Base-by-base conservation (phyloP, 2,113 vertebrate genomes). In the Apistogramma diplotaenia region DNA sequence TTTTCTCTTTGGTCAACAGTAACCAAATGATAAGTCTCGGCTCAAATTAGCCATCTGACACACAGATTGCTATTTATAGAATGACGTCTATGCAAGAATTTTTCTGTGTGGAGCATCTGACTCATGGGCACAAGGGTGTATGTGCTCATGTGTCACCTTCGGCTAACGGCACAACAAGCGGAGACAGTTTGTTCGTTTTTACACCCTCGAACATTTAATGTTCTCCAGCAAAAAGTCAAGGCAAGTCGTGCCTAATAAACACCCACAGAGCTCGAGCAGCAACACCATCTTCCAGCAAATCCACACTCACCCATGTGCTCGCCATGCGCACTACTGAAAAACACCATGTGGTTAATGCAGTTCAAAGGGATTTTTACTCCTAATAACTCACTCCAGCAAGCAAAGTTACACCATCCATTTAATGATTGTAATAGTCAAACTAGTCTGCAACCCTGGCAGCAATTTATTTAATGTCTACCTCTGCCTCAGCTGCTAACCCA, bases 401-500 rank as follows among this genome's bases (percentile, higher is more conserved):
- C 60, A 73, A 78, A 87, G 83, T 79, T 85, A 62, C 87, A 87
- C 88, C 76, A 89, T 79, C 61, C 74, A 18, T 87, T 85, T 87
- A 88, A 93, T 77, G 79, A 74, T 55, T 72, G 85, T 76, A 89
- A 89, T 56, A 81, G 85, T 57, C 78, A 55, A 70, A 81, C 79
- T 59, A 76, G 85, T 87, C 87, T 84, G 85, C 82, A 77, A 76
- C 74, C 75, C 85, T 84, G 79, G 83, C 87, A 89, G 83, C 86
- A 82, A 67, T 85, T 89, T 87, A 67, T 89, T 76, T 91, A 89
- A 89, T 83, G 74, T 56, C 79, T 77, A 74, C 83, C 67, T 88
- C 75, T 79, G 78, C 58, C 33, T 76, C 16, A 2, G 73, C 79
- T 61, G 74, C 51, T 73, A 82, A 78, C 85, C 85, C 91, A 82